A percentile compares a stretch with the other conserved stretches of the same genome.
phyloP scores from a whole-genome alignment of 2,797 vertebrate species.

The Echiichthys vipera region DNA sequence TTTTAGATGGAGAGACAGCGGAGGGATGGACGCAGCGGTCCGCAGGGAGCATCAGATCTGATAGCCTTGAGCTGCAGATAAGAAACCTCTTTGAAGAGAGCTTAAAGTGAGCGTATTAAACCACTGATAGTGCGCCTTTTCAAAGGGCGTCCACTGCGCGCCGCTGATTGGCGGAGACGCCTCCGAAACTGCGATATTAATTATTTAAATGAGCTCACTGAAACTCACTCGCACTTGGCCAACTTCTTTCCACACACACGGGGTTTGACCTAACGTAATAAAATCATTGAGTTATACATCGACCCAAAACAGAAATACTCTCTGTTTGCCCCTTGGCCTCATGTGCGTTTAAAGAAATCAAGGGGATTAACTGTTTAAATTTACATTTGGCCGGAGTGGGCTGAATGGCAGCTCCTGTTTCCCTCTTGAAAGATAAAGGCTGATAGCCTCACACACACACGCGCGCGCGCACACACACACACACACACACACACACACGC shows the following conservation, averaged over 20 bases:
- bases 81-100: constrained; percentile 45
- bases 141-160: constrained; percentile 9
- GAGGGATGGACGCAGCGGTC: not conserved
- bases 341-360: not conserved
- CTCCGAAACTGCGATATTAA: constrained; percentile 19
- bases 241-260: not conserved
- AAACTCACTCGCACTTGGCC: constrained; percentile 11
- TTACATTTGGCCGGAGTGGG: constrained; percentile 26
- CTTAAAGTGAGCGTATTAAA: constrained; percentile 35
- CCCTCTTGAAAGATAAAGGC: constrained; percentile 39
- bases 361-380: constrained; percentile 30
- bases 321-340: not conserved
- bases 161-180: constrained; percentile 39
- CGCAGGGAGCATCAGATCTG: constrained; percentile 39
- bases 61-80: constrained; percentile 49
- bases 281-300: too few species aligned
- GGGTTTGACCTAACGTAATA: not conserved
- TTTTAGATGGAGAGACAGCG: not conserved
- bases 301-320: not conserved
- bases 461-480: not conserved
- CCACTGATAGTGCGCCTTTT: constrained; percentile 21
- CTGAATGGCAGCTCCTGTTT: constrained; percentile 49
- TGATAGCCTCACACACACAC: constrained; percentile 6
- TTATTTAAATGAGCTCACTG: constrained; percentile 36
- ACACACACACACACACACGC: constrained; percentile 4